Percentiles rank a stretch among this genome's conserved stretches.
Evolutionary conservation across 2,113 vertebrate genomes (phyloP).

Genomic region (Catharus minimus): DNA sequence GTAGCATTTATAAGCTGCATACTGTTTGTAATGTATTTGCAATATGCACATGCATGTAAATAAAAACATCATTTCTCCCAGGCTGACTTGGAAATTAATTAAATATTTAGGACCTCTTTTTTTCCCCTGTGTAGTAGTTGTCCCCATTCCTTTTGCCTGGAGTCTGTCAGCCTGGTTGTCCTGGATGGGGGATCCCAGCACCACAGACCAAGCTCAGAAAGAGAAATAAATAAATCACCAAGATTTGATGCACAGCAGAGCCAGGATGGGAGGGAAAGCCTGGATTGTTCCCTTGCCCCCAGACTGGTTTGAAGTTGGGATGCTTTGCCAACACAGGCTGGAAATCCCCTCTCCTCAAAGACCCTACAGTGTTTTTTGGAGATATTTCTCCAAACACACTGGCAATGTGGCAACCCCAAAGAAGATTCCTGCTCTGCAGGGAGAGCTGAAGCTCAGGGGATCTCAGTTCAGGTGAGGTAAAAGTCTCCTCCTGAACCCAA

Average conservation of each 20-base stretch:
- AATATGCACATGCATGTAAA: not conserved
- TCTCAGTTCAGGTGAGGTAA: not conserved
- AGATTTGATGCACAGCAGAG: not conserved
- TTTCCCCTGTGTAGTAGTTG: not conserved
- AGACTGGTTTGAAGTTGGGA: not conserved
- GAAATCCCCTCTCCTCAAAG: not conserved
- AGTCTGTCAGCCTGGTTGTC: not conserved
- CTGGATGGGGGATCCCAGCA: not conserved
- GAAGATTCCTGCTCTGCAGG: not conserved
- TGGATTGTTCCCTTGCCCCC: not conserved
- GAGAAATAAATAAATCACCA: not conserved
- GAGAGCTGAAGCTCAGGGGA: not conserved
- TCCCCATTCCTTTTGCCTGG: not conserved
- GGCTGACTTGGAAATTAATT: not conserved
- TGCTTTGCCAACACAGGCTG: not conserved
- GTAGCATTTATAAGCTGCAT: not conserved
- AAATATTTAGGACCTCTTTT: not conserved
- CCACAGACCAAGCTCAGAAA: not conserved
- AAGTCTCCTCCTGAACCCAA: not conserved
- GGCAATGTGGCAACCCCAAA: rapidly evolving
- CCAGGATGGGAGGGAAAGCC: not conserved
- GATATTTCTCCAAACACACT: not conserved
- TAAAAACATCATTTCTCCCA: not conserved
- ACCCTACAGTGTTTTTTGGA: not conserved
- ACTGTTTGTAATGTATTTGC: not conserved